Percentiles rank a stretch among this genome's conserved stretches.
phyloP scores from a whole-genome alignment of 2,797 vertebrate species.

The Moxostoma hubbsi region DNA sequence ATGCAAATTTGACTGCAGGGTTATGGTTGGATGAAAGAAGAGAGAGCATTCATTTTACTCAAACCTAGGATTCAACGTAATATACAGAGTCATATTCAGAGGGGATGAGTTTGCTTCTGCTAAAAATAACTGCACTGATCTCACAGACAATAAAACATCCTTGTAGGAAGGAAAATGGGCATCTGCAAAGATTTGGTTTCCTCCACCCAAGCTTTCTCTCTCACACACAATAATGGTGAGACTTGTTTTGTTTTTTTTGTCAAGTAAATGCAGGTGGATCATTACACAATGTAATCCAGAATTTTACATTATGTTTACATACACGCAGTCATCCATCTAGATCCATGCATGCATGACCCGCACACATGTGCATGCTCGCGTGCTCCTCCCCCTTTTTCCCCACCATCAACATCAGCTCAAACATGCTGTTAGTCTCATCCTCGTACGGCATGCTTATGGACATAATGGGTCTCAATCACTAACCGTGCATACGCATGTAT shows the following conservation, averaged over 20 bases:
- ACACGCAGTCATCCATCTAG: neutral
- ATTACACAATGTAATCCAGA: neutral
- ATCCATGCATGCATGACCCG: conserved; percentile 10
- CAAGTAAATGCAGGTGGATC: neutral
- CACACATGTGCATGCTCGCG: conserved; percentile 6
- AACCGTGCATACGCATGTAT: too few relatives aligned
- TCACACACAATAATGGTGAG: neutral
- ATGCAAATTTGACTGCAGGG: conserved; percentile 40
- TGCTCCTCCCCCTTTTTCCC: neutral
- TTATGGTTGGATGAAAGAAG: conserved; percentile 44
- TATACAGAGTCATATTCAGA: conserved; percentile 48
- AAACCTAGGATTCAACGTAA: conserved; percentile 40
- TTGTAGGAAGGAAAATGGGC: neutral
- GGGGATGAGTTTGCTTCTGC: conserved; percentile 42
- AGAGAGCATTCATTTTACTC: conserved; percentile 41
- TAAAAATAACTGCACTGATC: conserved; percentile 38
- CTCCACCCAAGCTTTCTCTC: neutral
- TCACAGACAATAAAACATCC: conserved; percentile 6
- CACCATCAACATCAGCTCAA: neutral
- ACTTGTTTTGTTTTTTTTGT: neutral
- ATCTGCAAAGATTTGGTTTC: conserved; percentile 7
- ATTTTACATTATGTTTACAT: neutral
- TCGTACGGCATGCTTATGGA: too few relatives aligned
- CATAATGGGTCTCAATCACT: too few relatives aligned
- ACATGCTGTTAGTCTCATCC: too few relatives aligned